Conservation (phyloP, 2,113 vertebrate genomes). For the Mustela lutreola region DNA sequence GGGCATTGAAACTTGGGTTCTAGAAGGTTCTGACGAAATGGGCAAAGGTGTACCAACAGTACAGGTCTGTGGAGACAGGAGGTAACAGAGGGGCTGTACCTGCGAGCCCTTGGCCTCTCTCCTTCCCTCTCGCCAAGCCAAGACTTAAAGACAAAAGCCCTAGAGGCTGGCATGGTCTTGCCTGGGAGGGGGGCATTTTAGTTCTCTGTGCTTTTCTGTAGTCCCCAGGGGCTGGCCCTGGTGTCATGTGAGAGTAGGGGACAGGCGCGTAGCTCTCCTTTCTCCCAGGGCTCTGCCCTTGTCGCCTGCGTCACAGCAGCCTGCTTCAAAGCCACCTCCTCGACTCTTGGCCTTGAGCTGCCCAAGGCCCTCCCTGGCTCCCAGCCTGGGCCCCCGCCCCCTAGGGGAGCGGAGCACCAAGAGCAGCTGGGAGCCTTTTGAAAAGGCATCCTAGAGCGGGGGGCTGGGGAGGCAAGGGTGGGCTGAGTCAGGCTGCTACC, state of each 20-base stretch:
- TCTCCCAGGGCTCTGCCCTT: neutral
- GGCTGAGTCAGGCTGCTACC: fast-evolving
- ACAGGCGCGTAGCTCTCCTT: fast-evolving
- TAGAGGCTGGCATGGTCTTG: fast-evolving
- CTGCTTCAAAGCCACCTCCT: neutral
- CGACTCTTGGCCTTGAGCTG: neutral
- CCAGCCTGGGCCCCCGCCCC: fast-evolving
- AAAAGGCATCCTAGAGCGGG: too few species aligned
- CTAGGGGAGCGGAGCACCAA: neutral
- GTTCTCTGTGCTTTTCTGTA: neutral
- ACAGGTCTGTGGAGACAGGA: neutral
- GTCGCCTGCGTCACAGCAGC: neutral
- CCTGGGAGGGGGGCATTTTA: neutral
- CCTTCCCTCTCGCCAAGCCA: neutral
- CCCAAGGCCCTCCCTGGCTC: too few species aligned
- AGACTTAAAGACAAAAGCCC: neutral
- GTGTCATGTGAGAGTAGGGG: fast-evolving
- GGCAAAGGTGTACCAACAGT: fast-evolving
- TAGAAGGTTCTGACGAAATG: neutral
- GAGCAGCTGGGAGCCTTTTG: neutral
- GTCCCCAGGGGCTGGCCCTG: neutral
- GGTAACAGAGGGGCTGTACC: neutral
- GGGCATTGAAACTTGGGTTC: neutral
- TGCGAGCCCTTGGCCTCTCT: fast-evolving
- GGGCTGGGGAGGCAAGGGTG: neutral